Evolutionary conservation across 1,140 invertebrate genomes (phyloP), one percentile per base, ranked within the genome.

Genomic region (Dendrolimus kikuchii): DNA sequence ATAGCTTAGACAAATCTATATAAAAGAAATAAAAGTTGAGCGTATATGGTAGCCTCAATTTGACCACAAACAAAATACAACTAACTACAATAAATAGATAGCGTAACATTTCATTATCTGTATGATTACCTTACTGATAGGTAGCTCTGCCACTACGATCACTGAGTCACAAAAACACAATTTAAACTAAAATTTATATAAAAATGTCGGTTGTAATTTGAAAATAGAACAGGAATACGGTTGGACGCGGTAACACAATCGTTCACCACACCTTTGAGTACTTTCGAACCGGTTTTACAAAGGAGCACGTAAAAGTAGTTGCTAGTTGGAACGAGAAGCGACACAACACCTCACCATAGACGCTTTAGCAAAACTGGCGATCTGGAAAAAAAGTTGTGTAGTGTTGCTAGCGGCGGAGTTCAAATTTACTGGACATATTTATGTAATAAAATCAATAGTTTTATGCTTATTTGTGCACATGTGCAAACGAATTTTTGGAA

Each of bases 251-350:
- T 58, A 67, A 57, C 53, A 57, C 50, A 51, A 57, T 57, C 66
- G 60, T 62, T 62, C 57, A 68, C 66, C 66, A 68, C 66, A 64
- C 66, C 66, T 68, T 56, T 37, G 40, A 23, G 56, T 48, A 68
- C 66, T 65, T 68, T 68, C 62, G 37, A 68, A 68, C 66, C 66
- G 66, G 66, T 68, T 68, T 60, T 53, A 36, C 52, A 60, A 47
- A 53, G 51, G 57, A 60, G 59, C 41, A 56, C 66, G 66, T 64
- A 68, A 68, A 68, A 68, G 60, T 68, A 68, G 50, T 43, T 56
- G 59, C 62, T 46, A 37, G 57, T 6, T 42, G 42, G 8, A 57
- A 40, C 9, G 47, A 55, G 23, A 45, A 60, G 39, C 55, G 62
- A 48, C 45, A 56, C 54, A 55, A 59, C 43, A 40, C 46, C 53